A percentile compares a stretch with the other conserved stretches of the same genome.
Conservation (phyloP, 2,797 vertebrate genomes). For the Lemur catta region DNA sequence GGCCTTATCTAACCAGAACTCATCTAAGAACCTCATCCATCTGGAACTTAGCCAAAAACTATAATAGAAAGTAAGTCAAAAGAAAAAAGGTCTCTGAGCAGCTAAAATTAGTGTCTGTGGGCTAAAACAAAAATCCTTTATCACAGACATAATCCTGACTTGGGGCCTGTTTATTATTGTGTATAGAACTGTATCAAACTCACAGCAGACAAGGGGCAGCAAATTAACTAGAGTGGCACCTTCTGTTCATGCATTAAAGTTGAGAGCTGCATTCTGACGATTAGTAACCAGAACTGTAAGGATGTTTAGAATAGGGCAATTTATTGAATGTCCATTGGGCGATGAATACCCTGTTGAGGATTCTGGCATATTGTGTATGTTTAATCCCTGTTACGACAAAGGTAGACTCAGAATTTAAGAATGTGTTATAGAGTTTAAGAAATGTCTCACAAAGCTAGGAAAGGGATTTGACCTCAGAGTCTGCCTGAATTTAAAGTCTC, state of each 20-base stretch:
- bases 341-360: background rate
- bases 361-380: background rate
- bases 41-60: background rate
- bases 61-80: background rate
- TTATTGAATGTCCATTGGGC: background rate
- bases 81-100: background rate
- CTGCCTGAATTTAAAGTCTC: background rate
- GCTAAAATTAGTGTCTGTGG: constrained; percentile 15
- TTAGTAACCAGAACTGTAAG: background rate
- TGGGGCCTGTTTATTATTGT: constrained; percentile 17
- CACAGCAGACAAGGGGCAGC: background rate
- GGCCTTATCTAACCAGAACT: background rate
- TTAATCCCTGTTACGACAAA: constrained; percentile 25
- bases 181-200: background rate
- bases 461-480: background rate
- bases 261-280: background rate
- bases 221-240: background rate
- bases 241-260: background rate
- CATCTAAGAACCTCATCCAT: background rate
- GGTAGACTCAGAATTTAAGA: background rate
- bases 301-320: background rate
- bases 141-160: background rate
- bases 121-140: constrained; percentile 31
- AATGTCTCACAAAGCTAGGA: background rate
- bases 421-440: background rate